These are phyloP conservation scores for Podotricha telesiphe DNA, from an alignment of 2,888 invertebrate species.

Conservation along the genomic window DNA sequence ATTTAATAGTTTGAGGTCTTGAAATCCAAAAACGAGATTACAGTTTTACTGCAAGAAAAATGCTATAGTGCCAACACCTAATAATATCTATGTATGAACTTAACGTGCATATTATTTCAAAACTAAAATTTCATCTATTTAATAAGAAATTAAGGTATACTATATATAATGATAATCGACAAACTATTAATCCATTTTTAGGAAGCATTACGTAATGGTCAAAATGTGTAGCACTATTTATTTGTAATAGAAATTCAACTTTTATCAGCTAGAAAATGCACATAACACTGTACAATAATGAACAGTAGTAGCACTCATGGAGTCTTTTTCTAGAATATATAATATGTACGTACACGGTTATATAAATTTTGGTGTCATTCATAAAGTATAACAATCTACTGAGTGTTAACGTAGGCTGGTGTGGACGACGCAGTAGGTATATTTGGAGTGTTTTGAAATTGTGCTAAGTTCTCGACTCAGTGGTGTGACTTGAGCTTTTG, in stretches of 20 bases:
- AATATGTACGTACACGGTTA: background rate
- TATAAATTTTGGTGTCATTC: slow-evolving; percentile 11
- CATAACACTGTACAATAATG: slow-evolving; percentile 22
- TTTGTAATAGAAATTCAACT: slow-evolving; percentile 10
- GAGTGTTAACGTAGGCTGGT: slow-evolving; percentile 30
- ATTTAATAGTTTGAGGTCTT: slow-evolving; percentile 8
- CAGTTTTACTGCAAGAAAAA: background rate
- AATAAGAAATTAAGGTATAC: background rate
- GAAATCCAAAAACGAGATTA: background rate
- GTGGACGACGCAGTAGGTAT: slow-evolving; percentile 47
- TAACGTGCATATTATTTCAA: background rate
- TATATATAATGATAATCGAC: slow-evolving; percentile 3
- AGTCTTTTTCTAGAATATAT: slow-evolving; percentile 9
- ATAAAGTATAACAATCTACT: slow-evolving; percentile 27
- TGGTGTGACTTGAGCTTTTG: slow-evolving; percentile 41
- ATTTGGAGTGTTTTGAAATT: slow-evolving; percentile 54
- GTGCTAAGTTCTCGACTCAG: slow-evolving; percentile 68
- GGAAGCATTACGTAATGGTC: background rate
- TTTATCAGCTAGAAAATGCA: slow-evolving; percentile 20
- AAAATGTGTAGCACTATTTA: background rate
- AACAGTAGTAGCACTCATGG: slow-evolving; percentile 14
- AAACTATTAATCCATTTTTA: slow-evolving; percentile 3
- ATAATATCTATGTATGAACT: background rate
- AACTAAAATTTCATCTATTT: slow-evolving; percentile 1
- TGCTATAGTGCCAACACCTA: slow-evolving; percentile 14